Evolutionary conservation across 2,888 invertebrate genomes (phyloP).

Genomic region (Ischnus inquisitorius): DNA sequence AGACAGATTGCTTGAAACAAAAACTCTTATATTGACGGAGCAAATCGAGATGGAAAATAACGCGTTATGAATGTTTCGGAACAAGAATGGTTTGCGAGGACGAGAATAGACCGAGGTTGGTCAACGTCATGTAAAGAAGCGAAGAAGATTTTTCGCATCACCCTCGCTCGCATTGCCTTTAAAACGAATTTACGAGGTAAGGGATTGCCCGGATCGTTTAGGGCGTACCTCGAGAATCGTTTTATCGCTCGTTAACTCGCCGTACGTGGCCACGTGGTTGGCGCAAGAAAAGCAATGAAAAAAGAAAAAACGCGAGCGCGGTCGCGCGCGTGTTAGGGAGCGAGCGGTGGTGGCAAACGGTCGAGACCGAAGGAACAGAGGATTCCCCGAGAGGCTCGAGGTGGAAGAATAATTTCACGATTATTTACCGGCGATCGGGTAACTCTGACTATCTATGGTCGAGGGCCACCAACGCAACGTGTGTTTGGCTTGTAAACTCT

Average conservation of each 20-base stretch:
- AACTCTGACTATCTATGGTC: constrained; percentile 56
- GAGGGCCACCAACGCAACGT: constrained; percentile 53
- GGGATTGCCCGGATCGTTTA: constrained; percentile 71
- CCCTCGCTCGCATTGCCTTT: constrained; percentile 63
- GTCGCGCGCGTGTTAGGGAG: constrained; percentile 14
- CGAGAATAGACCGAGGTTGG: neutral
- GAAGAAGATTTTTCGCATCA: constrained; percentile 26
- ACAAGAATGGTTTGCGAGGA: neutral
- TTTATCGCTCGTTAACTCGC: constrained; percentile 76
- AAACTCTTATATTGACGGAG: no score
- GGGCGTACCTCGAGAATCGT: constrained; percentile 71
- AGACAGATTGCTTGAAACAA: no score
- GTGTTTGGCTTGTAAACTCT: constrained; percentile 12
- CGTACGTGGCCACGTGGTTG: constrained; percentile 55
- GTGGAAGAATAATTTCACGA: constrained; percentile 62
- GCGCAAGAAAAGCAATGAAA: constrained; percentile 17
- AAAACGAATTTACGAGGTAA: constrained; percentile 74
- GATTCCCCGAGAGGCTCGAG: constrained; percentile 48
- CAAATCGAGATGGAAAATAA: no score
- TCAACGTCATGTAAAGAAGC: neutral
- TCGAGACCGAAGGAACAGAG: constrained; percentile 36
- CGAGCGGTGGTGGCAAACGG: constrained; percentile 18
- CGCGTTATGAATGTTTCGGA: no score
- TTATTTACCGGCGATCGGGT: constrained; percentile 61
- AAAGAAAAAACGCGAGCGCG: neutral